Evolutionary conservation across 2,113 vertebrate species (phyloP).

Genomic region (Aphyosemion australe): DNA sequence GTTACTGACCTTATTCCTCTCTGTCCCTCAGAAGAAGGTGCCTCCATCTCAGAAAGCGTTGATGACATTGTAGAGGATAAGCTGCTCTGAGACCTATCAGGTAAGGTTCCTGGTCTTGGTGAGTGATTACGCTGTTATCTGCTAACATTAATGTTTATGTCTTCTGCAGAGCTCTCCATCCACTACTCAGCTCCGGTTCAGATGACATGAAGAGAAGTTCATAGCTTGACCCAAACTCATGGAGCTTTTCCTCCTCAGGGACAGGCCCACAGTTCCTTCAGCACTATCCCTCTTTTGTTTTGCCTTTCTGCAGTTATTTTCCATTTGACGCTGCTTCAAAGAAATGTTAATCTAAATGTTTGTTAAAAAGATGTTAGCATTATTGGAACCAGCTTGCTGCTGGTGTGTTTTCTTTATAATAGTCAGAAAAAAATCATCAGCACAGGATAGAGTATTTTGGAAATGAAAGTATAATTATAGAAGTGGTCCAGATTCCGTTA

Average conservation of each 20-base stretch:
- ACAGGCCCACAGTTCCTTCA: slow-evolving; percentile 35
- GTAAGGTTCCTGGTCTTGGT: slow-evolving; percentile 2
- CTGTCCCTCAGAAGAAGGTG: slow-evolving; percentile 66
- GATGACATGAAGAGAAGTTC: slow-evolving; percentile 16
- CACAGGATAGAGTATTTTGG: too few relatives aligned
- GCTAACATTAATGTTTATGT: too few relatives aligned
- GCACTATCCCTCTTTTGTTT: slow-evolving; percentile 36
- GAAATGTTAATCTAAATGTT: slow-evolving; percentile 8
- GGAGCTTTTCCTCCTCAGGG: slow-evolving; percentile 47
- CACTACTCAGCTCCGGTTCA: slow-evolving; percentile 36
- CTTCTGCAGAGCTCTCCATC: background rate
- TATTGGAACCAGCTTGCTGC: too few relatives aligned
- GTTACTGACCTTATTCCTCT: background rate
- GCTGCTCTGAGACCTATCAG: slow-evolving; percentile 65
- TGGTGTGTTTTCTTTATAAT: too few relatives aligned
- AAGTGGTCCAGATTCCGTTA: too few relatives aligned
- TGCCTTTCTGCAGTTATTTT: slow-evolving; percentile 30
- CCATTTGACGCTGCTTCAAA: slow-evolving; percentile 18
- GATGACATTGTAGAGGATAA: slow-evolving; percentile 74
- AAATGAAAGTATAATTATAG: too few relatives aligned
- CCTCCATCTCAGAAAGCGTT: slow-evolving; percentile 81
- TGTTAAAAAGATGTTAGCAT: background rate
- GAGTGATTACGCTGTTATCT: background rate
- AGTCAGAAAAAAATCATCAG: too few relatives aligned
- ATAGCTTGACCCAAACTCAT: slow-evolving; percentile 8